A percentile compares a stretch with the other conserved stretches of the same genome.
phyloP scores from a whole-genome alignment of 2,797 vertebrate species.

The Myiotriccus ornatus region DNA sequence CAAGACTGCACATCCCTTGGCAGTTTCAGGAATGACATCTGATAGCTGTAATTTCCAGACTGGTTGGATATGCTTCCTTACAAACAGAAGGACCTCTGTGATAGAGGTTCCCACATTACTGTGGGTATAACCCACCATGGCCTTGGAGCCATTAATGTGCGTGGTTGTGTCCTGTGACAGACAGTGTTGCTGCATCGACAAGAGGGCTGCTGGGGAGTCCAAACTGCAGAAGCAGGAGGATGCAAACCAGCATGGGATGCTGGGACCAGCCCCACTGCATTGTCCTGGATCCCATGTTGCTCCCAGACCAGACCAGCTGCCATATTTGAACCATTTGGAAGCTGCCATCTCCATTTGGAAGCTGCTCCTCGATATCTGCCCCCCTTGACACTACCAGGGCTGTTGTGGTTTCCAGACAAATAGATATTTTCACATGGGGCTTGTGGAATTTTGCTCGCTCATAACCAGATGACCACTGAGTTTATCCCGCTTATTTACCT shows the following conservation, averaged over 20 bases:
- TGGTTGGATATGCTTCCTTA: not conserved
- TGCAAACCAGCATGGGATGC: slow-evolving; percentile 14
- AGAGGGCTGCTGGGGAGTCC: not conserved
- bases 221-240: not conserved
- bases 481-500: not conserved
- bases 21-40: not conserved
- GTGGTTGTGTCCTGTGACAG: not conserved
- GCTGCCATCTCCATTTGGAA: slow-evolving; percentile 36
- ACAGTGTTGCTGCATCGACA: not conserved
- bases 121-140: not conserved
- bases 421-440: not conserved
- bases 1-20: not conserved
- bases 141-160: not conserved
- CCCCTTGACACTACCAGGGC: not conserved
- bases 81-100: not conserved
- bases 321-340: no score
- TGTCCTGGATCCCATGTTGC: not conserved
- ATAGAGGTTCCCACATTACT: not conserved
- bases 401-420: not conserved
- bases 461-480: not conserved
- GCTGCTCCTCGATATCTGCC: not conserved
- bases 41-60: not conserved
- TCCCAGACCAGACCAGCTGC: slow-evolving; percentile 10
- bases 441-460: not conserved
- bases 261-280: slow-evolving; percentile 16